Evolutionary conservation across 1,140 invertebrate species (phyloP), one percentile per base, ranked within the genome.

Genomic region (Ips typographus): DNA sequence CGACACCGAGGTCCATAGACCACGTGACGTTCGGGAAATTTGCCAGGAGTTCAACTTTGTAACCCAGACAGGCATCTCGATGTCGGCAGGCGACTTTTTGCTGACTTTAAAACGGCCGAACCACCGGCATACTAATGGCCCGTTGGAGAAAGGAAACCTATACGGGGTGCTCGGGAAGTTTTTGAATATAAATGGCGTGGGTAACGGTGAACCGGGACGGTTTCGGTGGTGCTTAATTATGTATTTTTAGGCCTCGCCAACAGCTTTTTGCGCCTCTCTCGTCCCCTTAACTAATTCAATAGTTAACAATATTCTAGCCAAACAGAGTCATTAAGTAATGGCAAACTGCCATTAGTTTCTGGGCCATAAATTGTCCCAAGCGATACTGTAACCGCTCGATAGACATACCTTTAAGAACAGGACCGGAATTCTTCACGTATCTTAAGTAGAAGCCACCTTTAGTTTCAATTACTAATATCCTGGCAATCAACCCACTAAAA

Each of bases 81-180:
- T 56, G 68, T 43, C 62, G 65, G 66, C 65, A 60, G 40, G 66
- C 62, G 65, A 67, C 51, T 60, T 72, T 63, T 65, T 68, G 63
- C 63, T 38, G 40, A n/a, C 44, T 51, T 51, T 58, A 63, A 36
- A 73, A 73, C 65, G 68, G 60, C 40, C 64, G 60, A 64, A 71
- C 64, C 58, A 70, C 59, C 63, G 68, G 71, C 68, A 73, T 73
- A 73, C 71, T 73, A 73, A 73, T 73, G 59, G 60, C 52, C 6
- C 41, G 36, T 49, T 39, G 37, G 64, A 61, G 61, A 63, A 55
- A 62, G 52, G 43, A 52, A 67, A 49, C 44, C 2, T 60, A 67
- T 67, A 67, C 65, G 41, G 65, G 65, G 65, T 60, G 65, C 40
- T 67, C 41, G 43, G 53, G 57, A 67, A 65, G 53, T 65, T 65